A percentile compares a stretch with the other conserved stretches of the same genome.
phyloP scores from a whole-genome alignment of 53 echinoderm and acorn worm genomes.

The Mesocentrotus franciscanus region DNA sequence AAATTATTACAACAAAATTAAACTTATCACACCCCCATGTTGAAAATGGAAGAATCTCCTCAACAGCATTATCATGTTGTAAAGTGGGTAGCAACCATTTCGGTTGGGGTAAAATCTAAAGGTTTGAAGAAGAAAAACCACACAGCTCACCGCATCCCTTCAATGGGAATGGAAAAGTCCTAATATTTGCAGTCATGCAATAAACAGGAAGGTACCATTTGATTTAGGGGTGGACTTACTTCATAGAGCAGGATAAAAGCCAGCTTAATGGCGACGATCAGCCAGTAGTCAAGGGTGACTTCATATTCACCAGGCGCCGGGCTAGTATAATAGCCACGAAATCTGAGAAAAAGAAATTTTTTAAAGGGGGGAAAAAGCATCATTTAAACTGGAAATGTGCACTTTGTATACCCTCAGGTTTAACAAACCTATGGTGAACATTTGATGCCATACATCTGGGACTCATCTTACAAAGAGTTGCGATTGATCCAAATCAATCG shows the following conservation, averaged over 20 bases:
- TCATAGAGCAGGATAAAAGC: conserved; percentile 91
- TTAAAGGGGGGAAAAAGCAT: no score
- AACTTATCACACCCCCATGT: background rate
- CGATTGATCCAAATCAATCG: no score
- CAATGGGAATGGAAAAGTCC: background rate
- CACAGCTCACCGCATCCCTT: background rate
- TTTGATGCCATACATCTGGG: no score
- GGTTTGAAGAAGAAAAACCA: background rate
- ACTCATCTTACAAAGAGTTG: no score
- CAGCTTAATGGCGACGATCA: conserved; percentile 79
- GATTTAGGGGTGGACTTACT: conserved; percentile 67
- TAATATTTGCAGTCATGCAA: background rate
- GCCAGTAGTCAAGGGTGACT: conserved; percentile 77
- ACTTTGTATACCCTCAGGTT: no score
- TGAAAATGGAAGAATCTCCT: background rate
- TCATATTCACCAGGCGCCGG: conserved; percentile 64
- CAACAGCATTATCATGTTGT: background rate
- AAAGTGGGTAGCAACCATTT: background rate
- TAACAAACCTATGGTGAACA: no score
- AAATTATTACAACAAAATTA: background rate
- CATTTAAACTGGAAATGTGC: no score
- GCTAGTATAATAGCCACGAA: conserved; percentile 79
- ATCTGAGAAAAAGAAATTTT: conserved; percentile 63
- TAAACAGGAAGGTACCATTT: background rate
- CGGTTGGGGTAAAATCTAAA: background rate